Conservation (phyloP, 1,140 invertebrate genomes). For the Stenopsyche tienmushanensis region DNA sequence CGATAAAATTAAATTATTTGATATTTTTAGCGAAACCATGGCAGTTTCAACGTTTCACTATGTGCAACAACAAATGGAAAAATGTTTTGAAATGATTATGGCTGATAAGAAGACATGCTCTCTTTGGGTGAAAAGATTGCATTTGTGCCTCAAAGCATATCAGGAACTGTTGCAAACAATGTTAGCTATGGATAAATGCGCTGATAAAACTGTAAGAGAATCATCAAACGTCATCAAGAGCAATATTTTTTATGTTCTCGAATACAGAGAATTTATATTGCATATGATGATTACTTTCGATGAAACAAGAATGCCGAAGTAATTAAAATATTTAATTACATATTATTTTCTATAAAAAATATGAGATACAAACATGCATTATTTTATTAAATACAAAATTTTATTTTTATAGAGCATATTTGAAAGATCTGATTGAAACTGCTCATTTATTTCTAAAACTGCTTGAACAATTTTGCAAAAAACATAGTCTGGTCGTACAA, state of each 20-base stretch:
- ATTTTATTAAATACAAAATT: slow-evolving; percentile 12
- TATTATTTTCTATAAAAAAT: slow-evolving; percentile 4
- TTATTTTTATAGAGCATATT: slow-evolving; percentile 67
- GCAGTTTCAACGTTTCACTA: slow-evolving; percentile 89
- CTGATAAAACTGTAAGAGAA: slow-evolving; percentile 67
- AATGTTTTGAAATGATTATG: slow-evolving; percentile 84
- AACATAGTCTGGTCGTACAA: slow-evolving; percentile 73
- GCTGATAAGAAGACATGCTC: slow-evolving; percentile 84
- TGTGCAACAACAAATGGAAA: slow-evolving; percentile 88
- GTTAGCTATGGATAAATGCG: slow-evolving; percentile 74
- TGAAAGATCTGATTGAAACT: slow-evolving; percentile 86
- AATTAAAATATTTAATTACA: slow-evolving; percentile 43
- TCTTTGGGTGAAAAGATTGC: slow-evolving; percentile 81
- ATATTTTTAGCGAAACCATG: slow-evolving; percentile 76
- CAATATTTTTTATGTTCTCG: slow-evolving; percentile 91
- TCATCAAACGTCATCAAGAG: slow-evolving; percentile 85
- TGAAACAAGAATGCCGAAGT: slow-evolving; percentile 84
- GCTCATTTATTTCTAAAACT: slow-evolving; percentile 91
- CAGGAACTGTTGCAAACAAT: slow-evolving; percentile 75
- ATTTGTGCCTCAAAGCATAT: slow-evolving; percentile 69
- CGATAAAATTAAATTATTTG: slow-evolving; percentile 14
- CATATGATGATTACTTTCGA: slow-evolving; percentile 79
- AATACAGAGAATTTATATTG: slow-evolving; percentile 90
- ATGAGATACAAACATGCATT: neutral
- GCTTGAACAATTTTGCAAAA: slow-evolving; percentile 78